These are phyloP conservation scores for Pundamilia nyererei DNA, from an alignment of 2,113 vertebrate genomes.

Conservation along the genomic window DNA sequence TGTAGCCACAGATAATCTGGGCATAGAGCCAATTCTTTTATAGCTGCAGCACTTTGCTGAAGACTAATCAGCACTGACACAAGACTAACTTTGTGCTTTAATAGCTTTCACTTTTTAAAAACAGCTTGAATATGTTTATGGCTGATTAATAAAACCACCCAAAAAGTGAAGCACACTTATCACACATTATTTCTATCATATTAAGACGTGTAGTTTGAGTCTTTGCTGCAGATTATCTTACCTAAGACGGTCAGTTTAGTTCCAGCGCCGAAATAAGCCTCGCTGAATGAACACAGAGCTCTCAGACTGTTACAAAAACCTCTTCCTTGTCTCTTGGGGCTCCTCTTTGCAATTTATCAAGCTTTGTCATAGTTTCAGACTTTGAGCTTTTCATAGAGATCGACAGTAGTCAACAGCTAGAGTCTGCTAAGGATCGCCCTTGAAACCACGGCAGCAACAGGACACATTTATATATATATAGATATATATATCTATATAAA, in stretches of 20 bases:
- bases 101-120: neutral
- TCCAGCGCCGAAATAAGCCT: constrained; percentile 57
- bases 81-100: neutral
- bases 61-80: neutral
- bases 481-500: fast-evolving
- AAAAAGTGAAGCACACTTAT: neutral
- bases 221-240: constrained; percentile 23
- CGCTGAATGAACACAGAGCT: constrained; percentile 45
- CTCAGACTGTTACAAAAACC: constrained; percentile 26
- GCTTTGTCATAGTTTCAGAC: neutral
- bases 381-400: neutral
- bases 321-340: neutral
- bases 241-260: constrained; percentile 68
- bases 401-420: neutral
- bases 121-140: neutral
- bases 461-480: neutral
- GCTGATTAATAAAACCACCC: neutral
- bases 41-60: neutral
- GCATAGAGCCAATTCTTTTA: neutral
- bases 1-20: neutral
- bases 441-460: neutral
- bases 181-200: neutral
- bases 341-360: neutral
- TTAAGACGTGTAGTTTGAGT: neutral
- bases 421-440: neutral